Evolutionary conservation across 1,140 invertebrate genomes (phyloP).

Genomic region (Orius insidiosus): DNA sequence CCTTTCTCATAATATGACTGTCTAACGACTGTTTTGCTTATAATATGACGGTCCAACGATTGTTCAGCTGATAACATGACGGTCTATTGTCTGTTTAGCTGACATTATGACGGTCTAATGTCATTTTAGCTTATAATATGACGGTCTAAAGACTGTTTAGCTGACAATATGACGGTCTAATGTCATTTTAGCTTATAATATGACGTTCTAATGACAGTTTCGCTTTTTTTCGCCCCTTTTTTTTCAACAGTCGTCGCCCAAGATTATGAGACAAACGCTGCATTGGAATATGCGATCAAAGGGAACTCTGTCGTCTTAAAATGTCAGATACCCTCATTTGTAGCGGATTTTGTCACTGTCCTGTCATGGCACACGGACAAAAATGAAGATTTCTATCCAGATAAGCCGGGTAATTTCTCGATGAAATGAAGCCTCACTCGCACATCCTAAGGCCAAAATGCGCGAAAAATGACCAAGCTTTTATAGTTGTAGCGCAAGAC

Average conservation of each 20-base stretch:
- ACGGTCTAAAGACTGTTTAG: too few relatives aligned
- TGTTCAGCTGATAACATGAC: too few relatives aligned
- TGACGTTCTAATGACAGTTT: background rate
- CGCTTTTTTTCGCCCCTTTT: conserved; percentile 5
- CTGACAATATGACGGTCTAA: too few relatives aligned
- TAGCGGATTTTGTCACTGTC: conserved; percentile 76
- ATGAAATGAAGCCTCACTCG: background rate
- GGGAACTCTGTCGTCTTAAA: conserved; percentile 82
- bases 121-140: too few relatives aligned
- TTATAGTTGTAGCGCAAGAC: conserved; percentile 64
- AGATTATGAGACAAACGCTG: conserved; percentile 74
- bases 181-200: too few relatives aligned
- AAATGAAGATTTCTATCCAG: conserved; percentile 26
- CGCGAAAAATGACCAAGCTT: conserved; percentile 7
- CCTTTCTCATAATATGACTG: too few relatives aligned
- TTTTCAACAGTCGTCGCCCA: conserved; percentile 61
- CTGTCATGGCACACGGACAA: conserved; percentile 70
- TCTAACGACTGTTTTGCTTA: too few relatives aligned
- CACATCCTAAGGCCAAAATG: background rate
- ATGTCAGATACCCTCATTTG: conserved; percentile 81
- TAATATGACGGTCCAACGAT: too few relatives aligned
- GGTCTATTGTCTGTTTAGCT: too few relatives aligned
- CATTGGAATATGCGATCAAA: conserved; percentile 81
- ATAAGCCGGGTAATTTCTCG: conserved; percentile 27
- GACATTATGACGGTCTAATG: too few relatives aligned